Percentiles rank a stretch among this genome's conserved stretches.
These are phyloP conservation scores for Hydrophis major DNA, from an alignment of 2,797 vertebrate genomes.

Conservation along the genomic window DNA sequence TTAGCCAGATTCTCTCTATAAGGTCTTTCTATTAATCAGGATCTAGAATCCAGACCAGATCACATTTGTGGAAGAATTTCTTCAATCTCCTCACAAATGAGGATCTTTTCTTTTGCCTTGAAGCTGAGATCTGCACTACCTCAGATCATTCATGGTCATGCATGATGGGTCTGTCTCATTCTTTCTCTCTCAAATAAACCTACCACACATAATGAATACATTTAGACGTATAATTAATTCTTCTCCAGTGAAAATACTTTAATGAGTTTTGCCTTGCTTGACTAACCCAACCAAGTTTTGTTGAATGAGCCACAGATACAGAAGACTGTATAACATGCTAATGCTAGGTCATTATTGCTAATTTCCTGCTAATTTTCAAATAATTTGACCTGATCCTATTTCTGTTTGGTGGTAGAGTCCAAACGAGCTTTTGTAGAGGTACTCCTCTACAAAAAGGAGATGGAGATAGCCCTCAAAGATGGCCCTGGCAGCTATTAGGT, in stretches of 20 bases:
- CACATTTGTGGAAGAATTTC: neutral
- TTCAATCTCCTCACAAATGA: neutral
- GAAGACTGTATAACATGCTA: neutral
- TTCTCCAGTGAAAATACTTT: neutral
- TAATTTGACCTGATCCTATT: neutral
- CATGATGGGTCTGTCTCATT: neutral
- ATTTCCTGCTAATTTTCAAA: neutral
- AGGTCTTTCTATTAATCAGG: neutral
- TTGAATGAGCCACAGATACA: neutral
- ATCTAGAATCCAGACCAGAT: neutral
- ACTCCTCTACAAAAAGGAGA: too few species aligned
- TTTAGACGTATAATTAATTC: neutral
- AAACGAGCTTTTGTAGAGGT: neutral
- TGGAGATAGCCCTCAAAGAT: neutral
- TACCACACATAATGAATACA: neutral
- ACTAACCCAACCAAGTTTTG: neutral
- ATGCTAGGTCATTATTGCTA: neutral
- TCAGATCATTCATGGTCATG: neutral
- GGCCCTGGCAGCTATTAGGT: neutral
- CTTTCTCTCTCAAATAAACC: neutral
- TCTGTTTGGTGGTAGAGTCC: neutral
- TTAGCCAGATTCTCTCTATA: neutral
- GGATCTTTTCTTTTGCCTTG: neutral
- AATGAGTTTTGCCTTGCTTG: neutral
- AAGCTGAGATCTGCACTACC: neutral